Evolutionary conservation across 1,140 invertebrate genomes (phyloP), one percentile per base, ranked within the genome.

Genomic region (Proctacanthus coquilletti): DNA sequence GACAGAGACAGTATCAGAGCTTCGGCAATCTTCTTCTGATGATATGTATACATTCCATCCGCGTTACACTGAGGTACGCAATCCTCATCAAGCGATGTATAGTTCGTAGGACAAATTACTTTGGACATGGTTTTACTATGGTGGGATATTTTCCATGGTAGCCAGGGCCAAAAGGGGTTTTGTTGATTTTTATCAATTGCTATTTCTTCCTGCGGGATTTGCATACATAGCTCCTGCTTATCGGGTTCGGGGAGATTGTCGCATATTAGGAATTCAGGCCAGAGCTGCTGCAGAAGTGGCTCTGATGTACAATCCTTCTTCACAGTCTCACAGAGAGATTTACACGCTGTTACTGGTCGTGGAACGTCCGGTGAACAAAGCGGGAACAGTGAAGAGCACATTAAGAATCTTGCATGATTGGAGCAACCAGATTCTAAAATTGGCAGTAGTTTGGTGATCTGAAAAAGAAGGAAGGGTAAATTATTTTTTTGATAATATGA

Each of bases 381-480:
- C 21, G 89, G 89, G 11, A 85, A 81, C 55, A 91, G 88, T 6
- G 87, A 83, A 19, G 86, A 84, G 64, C 89, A 95, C 20, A 95
- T 70, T 60, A 95, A 85, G 52, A 93, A 84, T 45, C 80, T 72
- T 8, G 91, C 72, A 46, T 87, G 79, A 27, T 72, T 65, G 6
- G 86, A 88, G 56, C 89, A 94, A n/a, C 83, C 77, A 51, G 83
- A 84, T 9, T 60, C 56, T 38, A 60, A 53, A 6, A 60, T 14
- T 2, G 57, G 57, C 39, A 57, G 20, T 6, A 79, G 77, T 42
- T 77, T 75, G 62, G 85, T 88, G 9, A 74, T 72, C 48, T 76
- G 61, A 47, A 85, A 68, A 69, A 79, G 71, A 17, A 75, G 69
- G 23, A 52, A 63, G n/a, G n/a, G n/a, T n/a, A n/a, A n/a, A n/a